Evolutionary conservation across 1,140 invertebrate genomes (phyloP).

Genomic region (Anthonomus grandis): DNA sequence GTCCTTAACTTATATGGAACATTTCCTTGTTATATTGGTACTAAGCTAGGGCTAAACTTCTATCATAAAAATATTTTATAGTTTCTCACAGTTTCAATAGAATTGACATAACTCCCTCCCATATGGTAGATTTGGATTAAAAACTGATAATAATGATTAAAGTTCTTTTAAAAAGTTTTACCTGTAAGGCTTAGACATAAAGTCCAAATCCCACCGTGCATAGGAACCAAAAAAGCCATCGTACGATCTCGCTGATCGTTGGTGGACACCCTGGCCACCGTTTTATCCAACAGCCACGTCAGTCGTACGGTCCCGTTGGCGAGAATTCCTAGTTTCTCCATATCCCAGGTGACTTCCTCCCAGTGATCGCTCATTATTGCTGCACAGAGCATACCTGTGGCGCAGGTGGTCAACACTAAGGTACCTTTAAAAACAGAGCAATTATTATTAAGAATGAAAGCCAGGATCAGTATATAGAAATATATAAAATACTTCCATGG

Average conservation of each 20-base stretch:
- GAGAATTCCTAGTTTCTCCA: constrained; percentile 51
- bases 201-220: constrained; percentile 85
- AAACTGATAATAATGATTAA: constrained; percentile 7
- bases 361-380: constrained; percentile 84
- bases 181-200: constrained; percentile 74
- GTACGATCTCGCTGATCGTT: constrained; percentile 34
- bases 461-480: neutral
- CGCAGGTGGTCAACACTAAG: constrained; percentile 56
- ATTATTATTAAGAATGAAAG: too few species aligned
- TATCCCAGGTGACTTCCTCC: constrained; percentile 78
- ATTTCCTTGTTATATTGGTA: too few species aligned
- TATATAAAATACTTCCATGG: neutral
- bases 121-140: too few species aligned
- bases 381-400: constrained; percentile 73
- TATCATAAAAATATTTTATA: too few species aligned
- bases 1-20: too few species aligned
- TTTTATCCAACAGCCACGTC: constrained; percentile 64
- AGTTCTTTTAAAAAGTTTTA: constrained; percentile 43
- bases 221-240: constrained; percentile 71
- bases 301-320: constrained; percentile 56
- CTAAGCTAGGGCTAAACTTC: too few species aligned
- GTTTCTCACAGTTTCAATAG: too few species aligned
- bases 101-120: too few species aligned
- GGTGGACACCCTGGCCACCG: constrained; percentile 55
- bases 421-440: constrained; percentile 49